A percentile compares a stretch with the other conserved stretches of the same genome.
These are phyloP conservation scores for Uloborus plumipes DNA, from an alignment of 2,888 invertebrate genomes.

Conservation along the genomic window DNA sequence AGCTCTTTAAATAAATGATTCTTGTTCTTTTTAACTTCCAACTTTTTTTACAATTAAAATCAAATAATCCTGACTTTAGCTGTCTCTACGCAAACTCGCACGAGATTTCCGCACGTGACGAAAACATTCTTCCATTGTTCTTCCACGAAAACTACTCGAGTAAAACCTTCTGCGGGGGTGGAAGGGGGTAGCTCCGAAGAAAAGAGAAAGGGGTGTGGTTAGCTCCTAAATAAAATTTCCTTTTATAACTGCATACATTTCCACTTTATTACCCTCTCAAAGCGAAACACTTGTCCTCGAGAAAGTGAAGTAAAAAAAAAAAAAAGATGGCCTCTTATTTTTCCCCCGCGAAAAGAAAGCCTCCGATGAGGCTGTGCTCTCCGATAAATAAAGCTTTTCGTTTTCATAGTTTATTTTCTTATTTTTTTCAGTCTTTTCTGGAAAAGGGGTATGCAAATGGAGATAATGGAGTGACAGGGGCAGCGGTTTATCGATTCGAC, in stretches of 20 bases:
- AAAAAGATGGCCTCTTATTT: conserved; percentile 34
- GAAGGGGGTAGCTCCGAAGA: not conserved
- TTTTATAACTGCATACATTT: conserved; percentile 24
- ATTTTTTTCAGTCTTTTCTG: conserved; percentile 26
- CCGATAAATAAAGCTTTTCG: conserved; percentile 45
- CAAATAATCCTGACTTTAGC: no score
- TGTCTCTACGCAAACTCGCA: no score
- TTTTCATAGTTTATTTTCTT: conserved; percentile 40
- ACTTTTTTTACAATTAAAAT: no score
- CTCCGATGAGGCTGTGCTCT: conserved; percentile 34
- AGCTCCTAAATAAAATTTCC: conserved; percentile 1
- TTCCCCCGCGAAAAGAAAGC: not conserved
- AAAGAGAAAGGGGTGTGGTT: conserved; percentile 9
- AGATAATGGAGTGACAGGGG: conserved; percentile 63
- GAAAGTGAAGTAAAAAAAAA: conserved; percentile 37
- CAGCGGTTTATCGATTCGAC: conserved; percentile 61
- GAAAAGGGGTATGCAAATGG: conserved; percentile 51
- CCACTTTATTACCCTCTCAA: conserved; percentile 54
- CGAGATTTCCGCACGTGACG: no score
- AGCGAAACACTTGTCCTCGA: conserved; percentile 51
- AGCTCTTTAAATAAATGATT: no score
- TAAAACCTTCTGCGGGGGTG: no score
- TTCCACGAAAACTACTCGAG: no score
- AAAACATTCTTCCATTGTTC: no score
- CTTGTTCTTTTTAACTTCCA: no score